Evolutionary conservation across 2,888 invertebrate genomes (phyloP).

Genomic region (Eupithecia centaureata): DNA sequence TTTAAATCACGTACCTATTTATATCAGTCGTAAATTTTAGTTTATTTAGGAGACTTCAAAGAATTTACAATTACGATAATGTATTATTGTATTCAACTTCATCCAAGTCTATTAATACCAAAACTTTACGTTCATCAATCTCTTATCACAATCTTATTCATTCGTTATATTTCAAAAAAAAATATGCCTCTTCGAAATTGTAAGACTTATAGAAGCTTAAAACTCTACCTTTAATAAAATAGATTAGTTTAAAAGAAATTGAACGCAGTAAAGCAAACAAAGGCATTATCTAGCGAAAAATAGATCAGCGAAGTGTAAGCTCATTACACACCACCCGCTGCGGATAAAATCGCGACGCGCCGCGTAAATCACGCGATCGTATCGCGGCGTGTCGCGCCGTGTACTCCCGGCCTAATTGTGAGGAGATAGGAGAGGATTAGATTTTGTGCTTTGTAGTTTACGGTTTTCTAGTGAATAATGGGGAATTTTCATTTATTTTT

Average conservation of each 20-base stretch:
- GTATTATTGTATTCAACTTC: neutral
- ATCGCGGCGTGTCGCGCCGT: slow-evolving; percentile 65
- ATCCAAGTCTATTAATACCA: neutral
- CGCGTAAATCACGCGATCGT: slow-evolving; percentile 74
- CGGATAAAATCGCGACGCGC: slow-evolving; percentile 61
- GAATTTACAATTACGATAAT: neutral
- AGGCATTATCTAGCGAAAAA: slow-evolving; percentile 38
- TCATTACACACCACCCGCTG: slow-evolving; percentile 66
- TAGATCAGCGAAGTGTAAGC: slow-evolving; percentile 48
- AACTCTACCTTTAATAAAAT: neutral
- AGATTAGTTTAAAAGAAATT: slow-evolving; percentile 3
- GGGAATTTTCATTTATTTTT: slow-evolving; percentile 17
- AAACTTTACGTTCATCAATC: no score
- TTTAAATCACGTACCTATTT: slow-evolving; percentile 1
- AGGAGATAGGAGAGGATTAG: slow-evolving; percentile 46
- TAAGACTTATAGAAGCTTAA: neutral
- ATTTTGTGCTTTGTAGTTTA: slow-evolving; percentile 22
- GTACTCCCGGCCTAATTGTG: slow-evolving; percentile 72
- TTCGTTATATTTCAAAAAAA: neutral
- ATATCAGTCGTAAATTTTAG: neutral
- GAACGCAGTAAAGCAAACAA: neutral
- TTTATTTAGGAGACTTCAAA: neutral
- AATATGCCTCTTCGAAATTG: neutral
- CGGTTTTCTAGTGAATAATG: slow-evolving; percentile 10
- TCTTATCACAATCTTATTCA: no score